These are phyloP conservation scores for Selenia dentaria DNA, from an alignment of 2,888 invertebrate genomes.

Conservation along the genomic window DNA sequence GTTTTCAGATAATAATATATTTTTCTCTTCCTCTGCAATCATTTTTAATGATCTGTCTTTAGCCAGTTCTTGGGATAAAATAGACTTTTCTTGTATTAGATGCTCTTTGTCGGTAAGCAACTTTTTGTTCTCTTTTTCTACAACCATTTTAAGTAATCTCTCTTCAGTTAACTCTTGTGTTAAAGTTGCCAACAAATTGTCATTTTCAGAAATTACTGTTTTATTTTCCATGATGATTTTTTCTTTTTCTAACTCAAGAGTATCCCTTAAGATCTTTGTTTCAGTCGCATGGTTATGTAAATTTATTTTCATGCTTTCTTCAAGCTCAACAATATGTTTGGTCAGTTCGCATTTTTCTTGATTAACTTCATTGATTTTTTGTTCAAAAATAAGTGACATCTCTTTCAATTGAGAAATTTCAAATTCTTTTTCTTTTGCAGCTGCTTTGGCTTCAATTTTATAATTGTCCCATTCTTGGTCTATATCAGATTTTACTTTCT, in stretches of 20 bases:
- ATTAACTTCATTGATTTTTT: constrained; percentile 8
- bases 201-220: too few species aligned
- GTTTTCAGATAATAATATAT: constrained; percentile 28
- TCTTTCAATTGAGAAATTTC: constrained; percentile 37
- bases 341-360: constrained; percentile 17
- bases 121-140: constrained; percentile 7
- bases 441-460: constrained; percentile 41
- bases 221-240: not conserved
- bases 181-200: too few species aligned
- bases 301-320: constrained; percentile 28
- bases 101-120: constrained; percentile 18
- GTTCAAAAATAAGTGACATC: constrained; percentile 11
- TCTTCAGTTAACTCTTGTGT: too few species aligned
- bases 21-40: constrained; percentile 30
- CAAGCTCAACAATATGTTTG: constrained; percentile 19
- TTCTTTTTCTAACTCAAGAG: constrained; percentile 28
- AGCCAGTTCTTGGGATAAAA: constrained; percentile 4
- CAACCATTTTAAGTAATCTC: too few species aligned
- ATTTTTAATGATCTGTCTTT: not conserved
- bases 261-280: constrained; percentile 21
- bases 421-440: constrained; percentile 40
- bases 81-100: constrained; percentile 1
- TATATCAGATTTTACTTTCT: constrained; percentile 13
- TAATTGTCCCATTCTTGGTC: constrained; percentile 42
- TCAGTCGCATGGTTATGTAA: constrained; percentile 26